These are phyloP conservation scores for Hyposmocoma kahamanoa DNA, from an alignment of 1,140 invertebrate genomes.

Conservation along the genomic window DNA sequence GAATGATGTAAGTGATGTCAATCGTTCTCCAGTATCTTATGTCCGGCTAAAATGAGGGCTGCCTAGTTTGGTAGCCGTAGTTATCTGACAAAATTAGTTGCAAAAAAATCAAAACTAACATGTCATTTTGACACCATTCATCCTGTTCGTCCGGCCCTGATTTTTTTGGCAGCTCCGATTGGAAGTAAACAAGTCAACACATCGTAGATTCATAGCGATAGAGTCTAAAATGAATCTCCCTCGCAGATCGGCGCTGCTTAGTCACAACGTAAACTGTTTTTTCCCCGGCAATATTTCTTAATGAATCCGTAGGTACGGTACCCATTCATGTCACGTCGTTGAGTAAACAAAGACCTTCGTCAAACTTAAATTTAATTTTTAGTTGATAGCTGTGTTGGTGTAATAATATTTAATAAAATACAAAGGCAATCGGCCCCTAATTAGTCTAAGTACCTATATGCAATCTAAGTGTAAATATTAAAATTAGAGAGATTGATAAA, in stretches of 20 bases:
- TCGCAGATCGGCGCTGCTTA: background rate
- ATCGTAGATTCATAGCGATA: background rate
- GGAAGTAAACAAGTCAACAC: background rate
- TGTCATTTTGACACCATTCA: slow-evolving; percentile 71
- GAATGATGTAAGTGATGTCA: too few species aligned
- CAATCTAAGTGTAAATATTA: too few species aligned
- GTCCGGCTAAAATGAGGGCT: too few species aligned
- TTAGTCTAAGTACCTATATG: too few species aligned
- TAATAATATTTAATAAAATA: too few species aligned
- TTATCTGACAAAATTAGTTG: slow-evolving; percentile 4
- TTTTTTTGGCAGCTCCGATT: slow-evolving; percentile 32
- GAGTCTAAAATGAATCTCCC: background rate
- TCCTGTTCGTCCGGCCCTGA: slow-evolving; percentile 45
- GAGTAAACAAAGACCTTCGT: slow-evolving; percentile 62
- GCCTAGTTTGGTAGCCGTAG: background rate
- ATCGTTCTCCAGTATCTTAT: too few species aligned
- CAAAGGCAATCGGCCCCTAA: too few species aligned
- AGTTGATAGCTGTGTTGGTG: slow-evolving; percentile 12
- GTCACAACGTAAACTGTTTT: slow-evolving; percentile 30
- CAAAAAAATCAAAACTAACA: slow-evolving; percentile 60
- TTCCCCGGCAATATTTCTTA: slow-evolving; percentile 55
- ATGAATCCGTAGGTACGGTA: slow-evolving; percentile 57
- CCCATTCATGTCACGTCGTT: slow-evolving; percentile 63
- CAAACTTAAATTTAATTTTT: slow-evolving; percentile 31
- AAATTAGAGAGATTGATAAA: too few species aligned